These are phyloP conservation scores for Agrochola circellaris DNA, from an alignment of 2,888 invertebrate genomes.

Conservation along the genomic window DNA sequence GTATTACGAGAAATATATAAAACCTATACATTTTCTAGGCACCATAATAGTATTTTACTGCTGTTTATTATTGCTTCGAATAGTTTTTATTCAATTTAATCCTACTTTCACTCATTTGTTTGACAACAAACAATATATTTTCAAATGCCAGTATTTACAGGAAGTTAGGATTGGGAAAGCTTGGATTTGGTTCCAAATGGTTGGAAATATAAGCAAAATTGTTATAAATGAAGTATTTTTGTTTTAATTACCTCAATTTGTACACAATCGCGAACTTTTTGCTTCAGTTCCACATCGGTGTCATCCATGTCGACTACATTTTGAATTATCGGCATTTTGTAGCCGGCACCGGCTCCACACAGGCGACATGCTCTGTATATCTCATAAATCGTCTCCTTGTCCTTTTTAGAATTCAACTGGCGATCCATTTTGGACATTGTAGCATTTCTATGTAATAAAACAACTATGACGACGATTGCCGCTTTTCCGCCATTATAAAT, in stretches of 20 bases:
- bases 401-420: constrained; percentile 71
- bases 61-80: background rate
- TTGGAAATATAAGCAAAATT: background rate
- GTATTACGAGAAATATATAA: background rate
- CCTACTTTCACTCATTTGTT: constrained; percentile 56
- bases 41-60: background rate
- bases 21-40: background rate
- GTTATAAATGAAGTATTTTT: background rate
- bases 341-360: constrained; percentile 88
- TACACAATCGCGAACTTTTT: constrained; percentile 87
- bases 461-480: constrained; percentile 65
- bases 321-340: constrained; percentile 89
- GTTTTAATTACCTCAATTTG: constrained; percentile 84
- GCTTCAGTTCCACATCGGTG: constrained; percentile 79
- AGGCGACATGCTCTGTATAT: constrained; percentile 88
- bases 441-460: constrained; percentile 43
- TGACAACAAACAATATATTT: constrained; percentile 65
- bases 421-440: constrained; percentile 77
- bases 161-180: background rate
- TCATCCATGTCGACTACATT: constrained; percentile 79
- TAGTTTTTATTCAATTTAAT: background rate
- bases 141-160: constrained; percentile 21
- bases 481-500: constrained; percentile 70
- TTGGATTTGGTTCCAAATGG: background rate
- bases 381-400: constrained; percentile 84